Evolutionary conservation across 2,888 invertebrate species (phyloP).

Genomic region (Beris morrisii): DNA sequence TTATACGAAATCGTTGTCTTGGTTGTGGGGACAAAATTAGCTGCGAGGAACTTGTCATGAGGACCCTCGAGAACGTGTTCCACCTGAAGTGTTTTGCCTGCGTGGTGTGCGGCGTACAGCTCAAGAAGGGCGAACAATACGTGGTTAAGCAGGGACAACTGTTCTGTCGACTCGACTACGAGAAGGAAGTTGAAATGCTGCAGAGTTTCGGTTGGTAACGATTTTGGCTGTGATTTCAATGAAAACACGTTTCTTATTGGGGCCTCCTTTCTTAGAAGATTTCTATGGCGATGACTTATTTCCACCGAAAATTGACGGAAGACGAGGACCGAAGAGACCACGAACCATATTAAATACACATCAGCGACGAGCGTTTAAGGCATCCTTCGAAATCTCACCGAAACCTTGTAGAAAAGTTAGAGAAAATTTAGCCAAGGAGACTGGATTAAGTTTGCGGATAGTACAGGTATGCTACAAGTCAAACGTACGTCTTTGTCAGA

Average conservation of each 20-base stretch:
- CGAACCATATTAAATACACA: slow-evolving; percentile 81
- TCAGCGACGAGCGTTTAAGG: slow-evolving; percentile 80
- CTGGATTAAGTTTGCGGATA: slow-evolving; percentile 79
- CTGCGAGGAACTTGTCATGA: slow-evolving; percentile 78
- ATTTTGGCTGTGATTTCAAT: slow-evolving; percentile 5
- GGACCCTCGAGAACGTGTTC: slow-evolving; percentile 72
- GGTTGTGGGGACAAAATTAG: slow-evolving; percentile 72
- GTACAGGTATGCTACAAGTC: slow-evolving; percentile 66
- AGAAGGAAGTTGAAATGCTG: slow-evolving; percentile 75
- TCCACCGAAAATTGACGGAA: slow-evolving; percentile 64
- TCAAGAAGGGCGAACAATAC: slow-evolving; percentile 81
- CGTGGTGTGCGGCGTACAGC: slow-evolving; percentile 71
- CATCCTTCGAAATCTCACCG: slow-evolving; percentile 82
- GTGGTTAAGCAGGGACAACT: slow-evolving; percentile 76
- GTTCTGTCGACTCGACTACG: slow-evolving; percentile 78
- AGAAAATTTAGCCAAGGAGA: slow-evolving; percentile 80
- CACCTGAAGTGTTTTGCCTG: slow-evolving; percentile 80
- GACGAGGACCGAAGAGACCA: slow-evolving; percentile 78
- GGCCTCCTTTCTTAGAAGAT: slow-evolving; percentile 53
- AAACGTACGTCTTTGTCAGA: not conserved
- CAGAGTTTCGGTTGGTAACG: slow-evolving; percentile 59
- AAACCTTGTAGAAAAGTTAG: slow-evolving; percentile 82
- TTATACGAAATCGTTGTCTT: slow-evolving; percentile 70
- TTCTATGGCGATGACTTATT: slow-evolving; percentile 65
- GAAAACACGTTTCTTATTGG: slow-evolving; percentile 18